Evolutionary conservation across 1,140 invertebrate genomes (phyloP).

Genomic region (Cepaea nemoralis): DNA sequence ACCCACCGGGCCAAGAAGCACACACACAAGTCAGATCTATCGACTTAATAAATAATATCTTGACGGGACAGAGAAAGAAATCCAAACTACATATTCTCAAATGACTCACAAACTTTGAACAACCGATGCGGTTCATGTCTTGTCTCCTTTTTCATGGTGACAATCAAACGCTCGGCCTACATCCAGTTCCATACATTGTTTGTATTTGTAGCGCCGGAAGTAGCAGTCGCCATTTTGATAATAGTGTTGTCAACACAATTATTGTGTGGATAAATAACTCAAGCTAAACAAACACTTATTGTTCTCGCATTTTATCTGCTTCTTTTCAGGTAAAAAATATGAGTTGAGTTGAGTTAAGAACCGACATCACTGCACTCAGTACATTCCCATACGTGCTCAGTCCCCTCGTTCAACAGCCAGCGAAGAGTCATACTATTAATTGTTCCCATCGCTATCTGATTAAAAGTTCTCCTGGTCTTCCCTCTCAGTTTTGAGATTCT

Average conservation of each 20-base stretch:
- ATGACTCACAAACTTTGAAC: conserved; percentile 53
- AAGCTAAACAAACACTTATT: too few relatives aligned
- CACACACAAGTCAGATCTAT: neutral
- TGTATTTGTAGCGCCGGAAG: neutral
- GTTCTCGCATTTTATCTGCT: too few relatives aligned
- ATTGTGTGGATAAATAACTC: too few relatives aligned
- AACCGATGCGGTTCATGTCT: conserved; percentile 50
- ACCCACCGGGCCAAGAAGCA: neutral
- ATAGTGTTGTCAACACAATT: neutral
- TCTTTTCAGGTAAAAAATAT: too few relatives aligned
- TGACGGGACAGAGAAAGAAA: neutral
- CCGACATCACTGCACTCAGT: too few relatives aligned
- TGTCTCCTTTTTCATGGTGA: conserved; percentile 53
- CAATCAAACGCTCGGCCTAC: neutral
- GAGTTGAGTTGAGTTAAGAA: too few relatives aligned
- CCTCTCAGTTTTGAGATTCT: too few relatives aligned
- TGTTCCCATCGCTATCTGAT: too few relatives aligned
- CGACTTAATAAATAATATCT: neutral
- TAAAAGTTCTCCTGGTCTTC: too few relatives aligned
- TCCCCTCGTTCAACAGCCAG: too few relatives aligned
- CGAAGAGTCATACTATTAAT: too few relatives aligned
- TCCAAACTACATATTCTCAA: neutral
- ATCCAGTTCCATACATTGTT: neutral
- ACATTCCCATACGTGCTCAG: too few relatives aligned
- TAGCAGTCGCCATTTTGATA: neutral